These are phyloP conservation scores for Calcarius ornatus DNA, from an alignment of 2,113 vertebrate species.

Conservation along the genomic window DNA sequence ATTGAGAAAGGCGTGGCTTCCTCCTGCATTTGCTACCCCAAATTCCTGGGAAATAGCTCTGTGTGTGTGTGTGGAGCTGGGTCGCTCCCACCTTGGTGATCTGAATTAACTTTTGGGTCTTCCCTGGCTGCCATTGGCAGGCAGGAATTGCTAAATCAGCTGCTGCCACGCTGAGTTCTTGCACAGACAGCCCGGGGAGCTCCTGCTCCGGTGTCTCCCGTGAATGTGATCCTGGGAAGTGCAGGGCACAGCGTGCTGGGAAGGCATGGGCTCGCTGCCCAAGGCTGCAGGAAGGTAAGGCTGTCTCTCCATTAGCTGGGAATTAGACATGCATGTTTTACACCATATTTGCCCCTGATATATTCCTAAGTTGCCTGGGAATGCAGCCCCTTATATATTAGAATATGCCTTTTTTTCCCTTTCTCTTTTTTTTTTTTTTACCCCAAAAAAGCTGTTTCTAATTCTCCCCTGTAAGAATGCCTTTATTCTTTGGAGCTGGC, in stretches of 20 bases:
- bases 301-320: background rate
- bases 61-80: background rate
- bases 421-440: rapidly evolving
- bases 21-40: background rate
- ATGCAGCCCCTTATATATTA: background rate
- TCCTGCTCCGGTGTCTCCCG: background rate
- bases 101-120: background rate
- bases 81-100: background rate
- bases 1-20: background rate
- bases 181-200: background rate
- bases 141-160: background rate
- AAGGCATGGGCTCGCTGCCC: background rate
- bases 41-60: background rate
- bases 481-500: conserved; percentile 34
- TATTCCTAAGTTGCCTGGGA: background rate
- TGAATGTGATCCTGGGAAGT: background rate
- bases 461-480: background rate
- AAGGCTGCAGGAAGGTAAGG: background rate
- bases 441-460: conserved; percentile 12
- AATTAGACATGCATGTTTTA: background rate
- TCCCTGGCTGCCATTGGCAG: background rate
- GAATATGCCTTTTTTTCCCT: background rate
- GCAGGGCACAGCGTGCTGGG: background rate
- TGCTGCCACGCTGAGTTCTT: background rate
- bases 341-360: background rate